Evolutionary conservation across 2,797 vertebrate species (phyloP).

Genomic region (Anolis apletophallus): DNA sequence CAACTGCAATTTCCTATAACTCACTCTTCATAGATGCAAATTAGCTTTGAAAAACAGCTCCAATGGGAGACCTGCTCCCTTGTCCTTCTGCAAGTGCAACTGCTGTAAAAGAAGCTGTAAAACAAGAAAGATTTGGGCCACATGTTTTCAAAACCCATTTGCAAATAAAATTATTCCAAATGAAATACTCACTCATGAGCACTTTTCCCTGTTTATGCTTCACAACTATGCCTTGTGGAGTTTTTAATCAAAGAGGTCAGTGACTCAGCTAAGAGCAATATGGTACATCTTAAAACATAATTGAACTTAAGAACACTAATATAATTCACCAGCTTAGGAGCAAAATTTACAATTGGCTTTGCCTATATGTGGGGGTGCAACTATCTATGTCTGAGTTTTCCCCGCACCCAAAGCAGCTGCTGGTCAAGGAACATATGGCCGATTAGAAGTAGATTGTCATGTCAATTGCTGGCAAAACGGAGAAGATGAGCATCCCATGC

Average conservation of each 20-base stretch:
- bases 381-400: neutral
- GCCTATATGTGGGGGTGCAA: constrained; percentile 6
- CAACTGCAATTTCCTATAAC: neutral
- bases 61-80: neutral
- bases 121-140: neutral
- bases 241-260: neutral
- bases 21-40: no score
- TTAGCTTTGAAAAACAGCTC: neutral
- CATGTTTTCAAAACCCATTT: neutral
- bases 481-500: neutral
- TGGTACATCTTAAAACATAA: constrained; percentile 22
- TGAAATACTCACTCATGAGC: neutral
- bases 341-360: constrained; percentile 30
- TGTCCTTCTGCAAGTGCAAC: neutral
- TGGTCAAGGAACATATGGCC: constrained; percentile 14
- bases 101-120: neutral
- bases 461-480: neutral
- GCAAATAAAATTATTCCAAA: neutral
- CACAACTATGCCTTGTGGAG: neutral
- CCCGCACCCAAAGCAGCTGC: constrained; percentile 16
- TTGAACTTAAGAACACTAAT: constrained; percentile 16
- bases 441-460: neutral
- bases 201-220: neutral
- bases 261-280: constrained; percentile 25
- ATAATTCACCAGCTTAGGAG: constrained; percentile 17